Base-by-base conservation (phyloP, 2,113 vertebrate genomes). In the Sapayoa aenigma region DNA sequence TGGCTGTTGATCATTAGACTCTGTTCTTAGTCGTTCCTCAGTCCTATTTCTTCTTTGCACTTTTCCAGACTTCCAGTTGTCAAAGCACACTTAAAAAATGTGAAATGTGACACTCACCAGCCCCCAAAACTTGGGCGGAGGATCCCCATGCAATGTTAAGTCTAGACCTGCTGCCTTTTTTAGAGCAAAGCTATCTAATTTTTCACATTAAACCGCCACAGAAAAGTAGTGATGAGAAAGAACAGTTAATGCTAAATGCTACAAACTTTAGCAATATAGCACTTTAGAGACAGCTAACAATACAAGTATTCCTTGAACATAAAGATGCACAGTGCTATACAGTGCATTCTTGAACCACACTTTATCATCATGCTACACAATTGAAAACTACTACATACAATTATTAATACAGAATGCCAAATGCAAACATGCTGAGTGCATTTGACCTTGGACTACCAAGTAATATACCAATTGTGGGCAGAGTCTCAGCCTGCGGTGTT, bases 121-220 rank as follows among this genome's bases (percentile, higher is more conserved):
- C 44, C 59, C 76, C 44, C 74, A 79, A 94, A 94, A 92, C 53
- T 52, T 3, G 9, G 21, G 52, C 0, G 0, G 76, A 91, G n/a
- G 77, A 90, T 89, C 83, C 60, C 65, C 30, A 12, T 81, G 73
- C 56, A 89, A 50, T 33, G 28, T 79, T 92, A 78, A 94, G 83
- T 94, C 88, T 95, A 92, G 91, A 95, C 69, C 28, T 82, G 73
- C 31, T 91, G 77, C 81, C 89, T 79, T 91, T 87, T 88, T 93
- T 89, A 95, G 91, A 93, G 86, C 73, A 89, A 84, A 95, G 68
- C 27, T 78, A 53, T 80, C 63, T 80, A 66, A 74, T 90, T 90
- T 95, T 92, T 94, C 66, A 71, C 73, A 68, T 87, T 94, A 84
- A 68, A 44, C 76, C 11, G 0, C 80, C 44, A 63, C 49, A 81